Evolutionary conservation across 2,113 vertebrate genomes (phyloP).

Genomic region (Thryonomys swinderianus): DNA sequence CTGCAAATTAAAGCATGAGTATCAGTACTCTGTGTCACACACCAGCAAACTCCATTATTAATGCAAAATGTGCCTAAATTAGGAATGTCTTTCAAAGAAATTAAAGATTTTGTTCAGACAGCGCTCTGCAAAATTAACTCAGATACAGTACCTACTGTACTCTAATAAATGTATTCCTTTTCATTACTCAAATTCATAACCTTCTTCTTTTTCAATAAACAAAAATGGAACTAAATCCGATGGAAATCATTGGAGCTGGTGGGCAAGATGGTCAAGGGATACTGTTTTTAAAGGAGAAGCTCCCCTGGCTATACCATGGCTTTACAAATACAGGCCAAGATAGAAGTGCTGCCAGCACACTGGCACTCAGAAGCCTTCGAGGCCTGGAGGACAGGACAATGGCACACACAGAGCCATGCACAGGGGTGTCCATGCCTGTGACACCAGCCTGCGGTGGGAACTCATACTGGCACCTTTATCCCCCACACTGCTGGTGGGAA

Average conservation of each 20-base stretch:
- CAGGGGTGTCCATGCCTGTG: neutral
- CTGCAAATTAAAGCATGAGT: neutral
- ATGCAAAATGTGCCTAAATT: neutral
- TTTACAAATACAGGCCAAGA: neutral
- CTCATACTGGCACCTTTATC: neutral
- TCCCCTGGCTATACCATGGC: too few relatives aligned
- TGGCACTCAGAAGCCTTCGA: rapidly evolving
- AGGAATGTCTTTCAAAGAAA: neutral
- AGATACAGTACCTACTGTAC: neutral
- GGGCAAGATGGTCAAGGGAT: too few relatives aligned
- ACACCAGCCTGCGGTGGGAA: neutral
- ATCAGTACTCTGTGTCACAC: rapidly evolving
- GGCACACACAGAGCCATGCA: neutral
- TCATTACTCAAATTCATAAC: neutral
- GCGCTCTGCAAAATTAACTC: neutral
- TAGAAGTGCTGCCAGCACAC: neutral
- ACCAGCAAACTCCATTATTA: neutral
- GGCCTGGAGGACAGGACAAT: too few relatives aligned
- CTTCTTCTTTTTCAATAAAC: neutral
- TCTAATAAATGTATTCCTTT: rapidly evolving
- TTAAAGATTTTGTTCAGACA: neutral
- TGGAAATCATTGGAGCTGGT: rapidly evolving
- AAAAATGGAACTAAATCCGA: neutral
- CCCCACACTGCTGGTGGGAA: neutral
- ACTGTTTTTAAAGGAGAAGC: neutral